Conservation (phyloP, 1,140 invertebrate genomes). For the Drosophila eugracilis region DNA sequence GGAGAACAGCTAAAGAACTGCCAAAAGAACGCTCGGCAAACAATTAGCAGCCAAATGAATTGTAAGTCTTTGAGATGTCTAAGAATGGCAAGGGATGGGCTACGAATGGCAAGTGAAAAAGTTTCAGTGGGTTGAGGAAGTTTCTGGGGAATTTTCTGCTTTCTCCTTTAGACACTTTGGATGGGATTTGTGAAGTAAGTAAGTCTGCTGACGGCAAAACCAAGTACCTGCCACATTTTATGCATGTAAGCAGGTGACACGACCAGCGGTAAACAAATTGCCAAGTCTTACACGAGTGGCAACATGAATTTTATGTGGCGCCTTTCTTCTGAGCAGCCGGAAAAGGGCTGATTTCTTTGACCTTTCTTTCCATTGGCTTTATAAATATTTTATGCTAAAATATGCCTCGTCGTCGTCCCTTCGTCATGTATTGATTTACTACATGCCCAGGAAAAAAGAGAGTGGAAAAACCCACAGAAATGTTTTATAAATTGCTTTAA, state of each 20-base stretch:
- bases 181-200: background rate
- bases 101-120: background rate
- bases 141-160: background rate
- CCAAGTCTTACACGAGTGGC: background rate
- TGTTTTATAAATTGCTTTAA: no score
- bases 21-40: slow-evolving; percentile 17
- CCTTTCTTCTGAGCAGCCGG: background rate
- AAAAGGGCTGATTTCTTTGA: background rate
- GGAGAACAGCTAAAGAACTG: slow-evolving; percentile 1
- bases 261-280: slow-evolving; percentile 7
- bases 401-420: no score
- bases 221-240: slow-evolving; percentile 6
- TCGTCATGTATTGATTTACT: no score
- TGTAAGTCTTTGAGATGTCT: slow-evolving; percentile 30
- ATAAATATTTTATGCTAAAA: background rate
- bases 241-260: slow-evolving; percentile 9
- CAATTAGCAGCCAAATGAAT: slow-evolving; percentile 47
- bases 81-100: no score
- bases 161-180: background rate
- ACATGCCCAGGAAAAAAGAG: no score
- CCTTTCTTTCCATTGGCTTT: background rate
- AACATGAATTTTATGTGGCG: background rate
- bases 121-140: background rate
- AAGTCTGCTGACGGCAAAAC: slow-evolving; percentile 1
- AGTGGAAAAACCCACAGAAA: no score